Evolutionary conservation across 2,113 vertebrate genomes (phyloP).

Genomic region (Chaetops frenatus): DNA sequence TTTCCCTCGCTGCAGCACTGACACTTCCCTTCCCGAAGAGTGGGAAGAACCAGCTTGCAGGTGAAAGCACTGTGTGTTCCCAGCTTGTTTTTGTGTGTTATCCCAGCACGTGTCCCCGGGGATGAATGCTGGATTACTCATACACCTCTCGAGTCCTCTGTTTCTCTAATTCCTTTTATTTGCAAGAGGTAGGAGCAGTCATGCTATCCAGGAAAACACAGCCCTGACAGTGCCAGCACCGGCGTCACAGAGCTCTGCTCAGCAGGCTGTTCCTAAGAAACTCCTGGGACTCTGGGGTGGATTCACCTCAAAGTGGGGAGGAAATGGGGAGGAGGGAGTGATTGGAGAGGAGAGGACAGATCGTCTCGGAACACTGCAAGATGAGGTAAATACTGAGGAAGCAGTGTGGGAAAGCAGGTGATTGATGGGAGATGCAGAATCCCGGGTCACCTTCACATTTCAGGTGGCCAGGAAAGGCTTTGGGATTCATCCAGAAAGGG

Average conservation of each 20-base stretch:
- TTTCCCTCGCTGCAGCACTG: background rate
- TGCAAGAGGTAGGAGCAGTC: background rate
- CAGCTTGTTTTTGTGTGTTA: background rate
- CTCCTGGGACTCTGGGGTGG: background rate
- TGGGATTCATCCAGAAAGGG: background rate
- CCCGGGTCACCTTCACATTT: background rate
- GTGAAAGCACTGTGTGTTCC: background rate
- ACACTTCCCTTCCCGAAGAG: background rate
- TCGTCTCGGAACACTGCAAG: background rate
- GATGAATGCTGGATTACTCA: conserved; percentile 54
- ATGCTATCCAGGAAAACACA: conserved; percentile 27
- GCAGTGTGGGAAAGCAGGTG: background rate
- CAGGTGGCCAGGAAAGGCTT: background rate
- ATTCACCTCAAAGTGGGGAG: background rate
- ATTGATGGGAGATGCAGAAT: background rate
- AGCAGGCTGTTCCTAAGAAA: background rate
- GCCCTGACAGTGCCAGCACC: background rate
- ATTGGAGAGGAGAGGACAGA: background rate
- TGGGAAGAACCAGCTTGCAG: background rate
- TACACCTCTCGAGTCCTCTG: background rate
- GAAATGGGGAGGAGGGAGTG: background rate
- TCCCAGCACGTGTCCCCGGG: background rate
- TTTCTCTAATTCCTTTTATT: conserved; percentile 22
- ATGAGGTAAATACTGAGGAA: background rate
- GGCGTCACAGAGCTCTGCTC: background rate